These are phyloP conservation scores for Ligdia adustata DNA, from an alignment of 2,888 invertebrate genomes.

Conservation along the genomic window DNA sequence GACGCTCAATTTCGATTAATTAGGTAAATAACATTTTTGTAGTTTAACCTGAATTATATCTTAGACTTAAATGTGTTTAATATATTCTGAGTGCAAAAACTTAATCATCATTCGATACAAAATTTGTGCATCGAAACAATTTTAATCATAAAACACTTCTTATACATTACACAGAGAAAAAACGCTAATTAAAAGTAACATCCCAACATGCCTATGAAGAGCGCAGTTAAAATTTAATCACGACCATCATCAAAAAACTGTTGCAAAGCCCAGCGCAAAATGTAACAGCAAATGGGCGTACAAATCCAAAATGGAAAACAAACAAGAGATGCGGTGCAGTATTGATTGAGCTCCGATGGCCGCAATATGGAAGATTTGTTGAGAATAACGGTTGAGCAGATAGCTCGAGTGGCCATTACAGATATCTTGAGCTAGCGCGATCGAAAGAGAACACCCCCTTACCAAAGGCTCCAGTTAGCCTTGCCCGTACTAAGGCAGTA, in stretches of 20 bases:
- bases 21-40: too few relatives aligned
- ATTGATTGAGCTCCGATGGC: constrained; percentile 68
- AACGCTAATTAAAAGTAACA: constrained; percentile 10
- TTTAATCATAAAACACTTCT: too few relatives aligned
- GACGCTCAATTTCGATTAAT: too few relatives aligned
- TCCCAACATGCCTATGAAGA: constrained; percentile 4
- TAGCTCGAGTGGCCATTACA: constrained; percentile 80
- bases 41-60: too few relatives aligned
- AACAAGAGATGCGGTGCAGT: constrained; percentile 52
- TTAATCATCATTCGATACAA: too few relatives aligned
- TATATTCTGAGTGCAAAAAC: too few relatives aligned
- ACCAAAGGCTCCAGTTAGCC: constrained; percentile 57
- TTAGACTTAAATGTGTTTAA: too few relatives aligned
- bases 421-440: constrained; percentile 71
- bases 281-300: constrained; percentile 33
- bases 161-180: too few relatives aligned
- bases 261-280: constrained; percentile 12
- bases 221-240: constrained; percentile 12
- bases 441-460: constrained; percentile 61
- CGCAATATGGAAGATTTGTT: constrained; percentile 78
- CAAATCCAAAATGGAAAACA: constrained; percentile 54
- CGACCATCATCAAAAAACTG: constrained; percentile 10
- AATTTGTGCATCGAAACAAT: too few relatives aligned
- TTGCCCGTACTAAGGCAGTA: constrained; percentile 32
- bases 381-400: constrained; percentile 75